A percentile compares a stretch with the other conserved stretches of the same genome.
Conservation (phyloP, 2,888 invertebrate species). For the Synanthedon andrenaeformis region DNA sequence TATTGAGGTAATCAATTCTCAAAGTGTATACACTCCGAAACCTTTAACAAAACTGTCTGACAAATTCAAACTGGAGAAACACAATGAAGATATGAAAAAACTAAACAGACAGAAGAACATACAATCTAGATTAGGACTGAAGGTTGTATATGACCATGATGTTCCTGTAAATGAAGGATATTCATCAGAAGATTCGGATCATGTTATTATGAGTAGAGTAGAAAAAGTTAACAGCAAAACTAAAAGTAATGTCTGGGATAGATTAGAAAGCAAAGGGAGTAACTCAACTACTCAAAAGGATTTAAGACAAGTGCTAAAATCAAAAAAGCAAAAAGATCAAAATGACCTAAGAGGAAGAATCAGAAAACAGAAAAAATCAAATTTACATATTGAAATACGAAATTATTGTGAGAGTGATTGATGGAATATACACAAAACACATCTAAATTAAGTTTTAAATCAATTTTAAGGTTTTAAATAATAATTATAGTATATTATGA, state of each 20-base stretch:
- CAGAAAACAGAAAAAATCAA: conserved; percentile 44
- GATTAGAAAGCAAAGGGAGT: conserved; percentile 49
- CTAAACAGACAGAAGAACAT: conserved; percentile 19
- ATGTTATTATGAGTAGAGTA: conserved; percentile 66
- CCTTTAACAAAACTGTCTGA: conserved; percentile 42
- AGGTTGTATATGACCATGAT: conserved; percentile 25
- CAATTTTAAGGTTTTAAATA: too few species aligned
- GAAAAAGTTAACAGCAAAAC: conserved; percentile 46
- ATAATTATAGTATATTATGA: too few species aligned
- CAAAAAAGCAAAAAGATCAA: conserved; percentile 30
- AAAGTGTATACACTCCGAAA: conserved; percentile 31
- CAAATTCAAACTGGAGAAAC: conserved; percentile 39
- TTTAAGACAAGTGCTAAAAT: conserved; percentile 45
- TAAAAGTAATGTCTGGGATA: conserved; percentile 67
- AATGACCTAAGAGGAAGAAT: conserved; percentile 51
- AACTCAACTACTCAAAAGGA: conserved; percentile 29
- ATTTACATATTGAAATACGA: conserved; percentile 64
- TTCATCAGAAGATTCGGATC: conserved; percentile 34
- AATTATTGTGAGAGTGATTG: conserved; percentile 41
- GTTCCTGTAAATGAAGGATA: conserved; percentile 31
- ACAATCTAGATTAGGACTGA: conserved; percentile 47
- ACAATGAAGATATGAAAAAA: conserved; percentile 4
- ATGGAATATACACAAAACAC: conserved; percentile 4
- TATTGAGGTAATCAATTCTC: conserved; percentile 51
- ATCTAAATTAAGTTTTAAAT: too few species aligned